Base-by-base conservation (phyloP, 2,113 vertebrate genomes). In the Mus pahari region DNA sequence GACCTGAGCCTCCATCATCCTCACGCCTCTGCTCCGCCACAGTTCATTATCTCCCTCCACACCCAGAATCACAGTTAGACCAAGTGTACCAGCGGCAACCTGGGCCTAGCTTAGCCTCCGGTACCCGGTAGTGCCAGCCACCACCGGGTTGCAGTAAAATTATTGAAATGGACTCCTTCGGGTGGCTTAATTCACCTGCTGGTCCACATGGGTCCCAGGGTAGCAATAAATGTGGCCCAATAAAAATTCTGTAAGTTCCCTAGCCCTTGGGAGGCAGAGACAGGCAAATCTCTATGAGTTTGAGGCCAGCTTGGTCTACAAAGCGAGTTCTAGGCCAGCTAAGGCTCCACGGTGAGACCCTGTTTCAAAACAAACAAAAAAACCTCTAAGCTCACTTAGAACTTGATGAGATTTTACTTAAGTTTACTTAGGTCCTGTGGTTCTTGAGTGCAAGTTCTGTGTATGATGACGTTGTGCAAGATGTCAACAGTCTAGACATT, bases 1-100 rank as follows among this genome's bases (percentile, higher is more conserved):
- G 79, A 39, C 36, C 53, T 82, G 78, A 6, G 78, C 78, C 33
- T 58, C 22, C 53, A 26, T 26, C 55, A 60, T 39, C 79, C 39
- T 26, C 79, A 60, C 33, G 4, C 79, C 22, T 39, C 22, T 45
- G 22, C 53, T 24, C 48, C 3, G 0, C 48, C 3, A 0, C 0
- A 19, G 19, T 8, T 16, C 79, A 64, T 33, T 33, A 48, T 48
- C 82, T 45, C 16, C n/a, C 48, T 13, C 5, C 9, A 55, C 31
- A 6, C 60, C n/a, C 2, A n/a, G 50, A 36, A 20, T 3, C 86
- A 87, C 19, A 13, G 48, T 55, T 22, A 33, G 0, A 81, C 39
- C 71, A 83, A 39, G 2, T 19, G 22, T 6, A 19, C 42, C 45
- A 73, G 39, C 39, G 31, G 11, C n/a, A 66, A 66, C 48, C 62